A percentile compares a stretch with the other conserved stretches of the same genome.
phyloP scores from a whole-genome alignment of 2,113 vertebrate genomes.

The Hemiprocne comata region DNA sequence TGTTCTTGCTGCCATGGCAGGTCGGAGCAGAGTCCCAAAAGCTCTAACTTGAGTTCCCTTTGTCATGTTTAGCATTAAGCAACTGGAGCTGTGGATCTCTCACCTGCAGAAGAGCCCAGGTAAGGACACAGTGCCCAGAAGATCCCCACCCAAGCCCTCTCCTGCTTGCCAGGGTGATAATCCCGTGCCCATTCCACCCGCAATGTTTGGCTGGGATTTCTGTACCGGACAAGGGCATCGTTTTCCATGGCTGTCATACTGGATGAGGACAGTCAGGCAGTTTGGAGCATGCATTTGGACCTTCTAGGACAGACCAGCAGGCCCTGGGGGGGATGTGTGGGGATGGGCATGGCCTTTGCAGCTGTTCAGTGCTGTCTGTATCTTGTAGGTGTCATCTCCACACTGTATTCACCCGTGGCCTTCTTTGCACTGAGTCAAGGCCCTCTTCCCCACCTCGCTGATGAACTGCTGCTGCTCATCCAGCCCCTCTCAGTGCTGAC shows the following conservation, averaged over 20 bases:
- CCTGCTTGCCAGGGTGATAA: not conserved
- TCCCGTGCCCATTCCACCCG: fast-evolving
- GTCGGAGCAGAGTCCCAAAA: not conserved
- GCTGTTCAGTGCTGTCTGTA: fast-evolving
- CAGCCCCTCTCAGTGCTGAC: constrained; percentile 80
- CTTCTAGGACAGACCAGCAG: not conserved
- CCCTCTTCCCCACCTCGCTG: constrained; percentile 59
- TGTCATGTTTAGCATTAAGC: constrained; percentile 81
- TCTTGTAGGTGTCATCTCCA: constrained; percentile 63
- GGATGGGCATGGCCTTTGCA: not conserved
- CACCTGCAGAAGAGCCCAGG: constrained; percentile 88
- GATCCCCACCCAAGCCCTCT: not conserved
- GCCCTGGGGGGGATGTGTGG: not conserved
- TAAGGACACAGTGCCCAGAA: constrained; percentile 33
- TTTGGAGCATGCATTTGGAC: not conserved
- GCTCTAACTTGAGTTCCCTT: not conserved
- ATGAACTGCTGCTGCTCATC: constrained; percentile 78
- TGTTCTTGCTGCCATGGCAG: fast-evolving
- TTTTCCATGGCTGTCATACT: not conserved
- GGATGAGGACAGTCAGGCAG: not conserved
- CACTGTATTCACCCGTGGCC: constrained; percentile 73
- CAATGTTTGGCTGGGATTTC: not conserved
- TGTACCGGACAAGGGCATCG: fast-evolving
- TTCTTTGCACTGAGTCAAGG: constrained; percentile 78
- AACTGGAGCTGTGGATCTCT: constrained; percentile 90